Conservation (phyloP, 2,888 invertebrate genomes). For the Cosmia trapezina region DNA sequence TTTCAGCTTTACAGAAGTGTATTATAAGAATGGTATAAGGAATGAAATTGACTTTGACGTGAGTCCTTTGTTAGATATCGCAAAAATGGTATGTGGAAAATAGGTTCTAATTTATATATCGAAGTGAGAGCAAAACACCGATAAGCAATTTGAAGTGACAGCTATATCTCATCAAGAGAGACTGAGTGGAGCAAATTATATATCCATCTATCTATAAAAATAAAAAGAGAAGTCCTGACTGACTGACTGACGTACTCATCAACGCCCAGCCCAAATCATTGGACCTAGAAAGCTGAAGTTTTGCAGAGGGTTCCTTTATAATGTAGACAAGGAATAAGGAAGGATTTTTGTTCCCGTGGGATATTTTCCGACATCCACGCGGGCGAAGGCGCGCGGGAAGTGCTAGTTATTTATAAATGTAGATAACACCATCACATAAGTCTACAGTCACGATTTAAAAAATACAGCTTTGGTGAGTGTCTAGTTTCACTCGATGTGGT, state of each 20-base stretch:
- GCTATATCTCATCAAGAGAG: background rate
- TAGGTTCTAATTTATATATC: background rate
- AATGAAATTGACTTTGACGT: conserved; percentile 5
- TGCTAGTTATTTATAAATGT: no score
- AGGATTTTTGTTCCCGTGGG: no score
- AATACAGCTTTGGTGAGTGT: background rate
- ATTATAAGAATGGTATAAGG: background rate
- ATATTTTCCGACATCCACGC: no score
- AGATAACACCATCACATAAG: background rate
- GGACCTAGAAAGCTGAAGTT: no score
- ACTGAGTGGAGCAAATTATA: background rate
- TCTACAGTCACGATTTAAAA: background rate
- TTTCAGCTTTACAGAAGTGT: background rate
- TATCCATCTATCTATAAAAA: no score
- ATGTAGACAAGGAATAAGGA: no score
- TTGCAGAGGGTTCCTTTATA: no score
- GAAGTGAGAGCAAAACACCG: background rate
- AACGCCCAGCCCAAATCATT: no score
- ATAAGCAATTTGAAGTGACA: background rate
- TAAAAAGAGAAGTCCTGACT: no score
- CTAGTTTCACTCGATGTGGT: background rate
- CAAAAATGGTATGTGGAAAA: conserved; percentile 1
- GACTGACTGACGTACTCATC: no score
- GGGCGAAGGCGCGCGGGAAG: no score
- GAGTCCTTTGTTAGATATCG: background rate